Percentiles rank a stretch among this genome's conserved stretches.
Conservation (phyloP, 2,113 vertebrate genomes). For the Crocuta crocuta region DNA sequence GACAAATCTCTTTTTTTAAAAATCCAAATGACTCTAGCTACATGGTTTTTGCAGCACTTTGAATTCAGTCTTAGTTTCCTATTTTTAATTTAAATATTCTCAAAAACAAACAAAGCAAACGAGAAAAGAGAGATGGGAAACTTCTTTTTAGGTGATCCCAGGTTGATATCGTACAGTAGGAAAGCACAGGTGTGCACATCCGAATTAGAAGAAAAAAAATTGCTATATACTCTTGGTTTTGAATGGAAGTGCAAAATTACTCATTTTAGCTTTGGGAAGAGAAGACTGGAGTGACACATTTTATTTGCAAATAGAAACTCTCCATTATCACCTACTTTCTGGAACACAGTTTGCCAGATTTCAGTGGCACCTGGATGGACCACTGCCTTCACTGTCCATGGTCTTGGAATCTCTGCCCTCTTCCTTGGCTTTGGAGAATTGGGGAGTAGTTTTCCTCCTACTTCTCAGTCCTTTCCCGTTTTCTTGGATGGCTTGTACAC, state of each 20-base stretch:
- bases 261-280: background rate
- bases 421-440: background rate
- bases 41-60: background rate
- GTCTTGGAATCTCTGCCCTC: background rate
- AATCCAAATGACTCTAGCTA: background rate
- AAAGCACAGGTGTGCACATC: background rate
- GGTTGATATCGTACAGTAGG: background rate
- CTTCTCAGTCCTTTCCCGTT: background rate
- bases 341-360: background rate
- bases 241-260: background rate
- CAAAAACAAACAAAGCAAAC: background rate
- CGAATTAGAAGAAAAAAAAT: background rate
- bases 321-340: background rate
- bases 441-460: background rate
- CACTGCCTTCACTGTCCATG: background rate
- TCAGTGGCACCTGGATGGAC: accelerated
- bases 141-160: background rate
- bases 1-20: constrained; percentile 3
- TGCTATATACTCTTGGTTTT: background rate
- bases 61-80: background rate
- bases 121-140: background rate
- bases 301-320: background rate
- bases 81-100: background rate
- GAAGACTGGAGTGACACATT: background rate
- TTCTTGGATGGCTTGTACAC: background rate